Conservation (phyloP, 1,140 invertebrate species). For the Hestina assimilis region DNA sequence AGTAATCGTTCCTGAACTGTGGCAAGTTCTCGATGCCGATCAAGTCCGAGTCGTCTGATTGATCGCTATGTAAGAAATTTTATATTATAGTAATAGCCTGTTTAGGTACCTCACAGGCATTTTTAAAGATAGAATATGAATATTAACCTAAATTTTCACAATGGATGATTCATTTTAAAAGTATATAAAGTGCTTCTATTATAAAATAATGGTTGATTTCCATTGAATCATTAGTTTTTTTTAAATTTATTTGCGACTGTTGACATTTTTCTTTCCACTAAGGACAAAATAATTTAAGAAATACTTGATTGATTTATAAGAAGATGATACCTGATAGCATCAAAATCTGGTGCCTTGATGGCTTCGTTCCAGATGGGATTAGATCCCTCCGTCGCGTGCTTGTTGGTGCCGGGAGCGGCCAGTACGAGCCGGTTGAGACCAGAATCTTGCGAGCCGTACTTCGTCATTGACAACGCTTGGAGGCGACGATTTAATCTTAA, state of each 20-base stretch:
- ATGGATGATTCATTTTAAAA: too few relatives aligned
- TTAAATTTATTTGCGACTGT: too few relatives aligned
- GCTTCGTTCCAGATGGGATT: slow-evolving; percentile 82
- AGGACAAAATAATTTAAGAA: too few relatives aligned
- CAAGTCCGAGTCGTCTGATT: slow-evolving; percentile 81
- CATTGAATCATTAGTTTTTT: too few relatives aligned
- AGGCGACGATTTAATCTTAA: slow-evolving; percentile 77
- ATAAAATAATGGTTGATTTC: too few relatives aligned
- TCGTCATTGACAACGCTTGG: slow-evolving; percentile 79
- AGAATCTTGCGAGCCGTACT: slow-evolving; percentile 82
- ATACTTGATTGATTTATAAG: neutral
- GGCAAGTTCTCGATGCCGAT: slow-evolving; percentile 82
- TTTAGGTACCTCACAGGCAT: neutral
- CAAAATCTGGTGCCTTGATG: slow-evolving; percentile 71
- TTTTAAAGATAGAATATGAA: too few relatives aligned
- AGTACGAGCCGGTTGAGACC: slow-evolving; percentile 74
- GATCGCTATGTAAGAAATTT: slow-evolving; percentile 70
- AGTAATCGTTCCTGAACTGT: slow-evolving; percentile 76
- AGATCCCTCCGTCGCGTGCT: slow-evolving; percentile 82
- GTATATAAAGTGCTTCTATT: too few relatives aligned
- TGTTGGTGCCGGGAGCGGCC: slow-evolving; percentile 82
- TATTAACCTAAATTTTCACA: too few relatives aligned
- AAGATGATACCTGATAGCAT: slow-evolving; percentile 67
- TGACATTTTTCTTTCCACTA: too few relatives aligned
- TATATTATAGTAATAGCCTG: neutral